Conservation (phyloP, 2,888 invertebrate species). For the Apotomis betuletana region DNA sequence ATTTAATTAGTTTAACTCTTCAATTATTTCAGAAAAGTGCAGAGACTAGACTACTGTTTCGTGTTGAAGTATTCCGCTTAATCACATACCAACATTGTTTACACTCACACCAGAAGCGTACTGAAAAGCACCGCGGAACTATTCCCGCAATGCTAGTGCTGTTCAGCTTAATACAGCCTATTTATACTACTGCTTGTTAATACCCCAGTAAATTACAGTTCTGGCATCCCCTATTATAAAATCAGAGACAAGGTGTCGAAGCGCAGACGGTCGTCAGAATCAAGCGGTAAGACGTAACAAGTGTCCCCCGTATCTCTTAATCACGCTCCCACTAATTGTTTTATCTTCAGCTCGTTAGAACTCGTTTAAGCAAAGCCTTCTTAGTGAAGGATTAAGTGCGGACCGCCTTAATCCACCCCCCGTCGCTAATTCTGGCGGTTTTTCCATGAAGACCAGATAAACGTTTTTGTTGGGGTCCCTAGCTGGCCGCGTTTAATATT, state of each 20-base stretch:
- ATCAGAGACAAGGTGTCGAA: conserved; percentile 54
- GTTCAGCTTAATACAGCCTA: no score
- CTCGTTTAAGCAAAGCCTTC: conserved; percentile 84
- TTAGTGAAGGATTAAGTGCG: conserved; percentile 84
- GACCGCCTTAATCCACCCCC: conserved; percentile 81
- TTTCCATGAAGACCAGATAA: conserved; percentile 81
- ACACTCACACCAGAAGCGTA: no score
- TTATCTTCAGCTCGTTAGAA: conserved; percentile 84
- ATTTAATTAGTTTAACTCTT: no score
- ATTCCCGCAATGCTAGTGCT: no score
- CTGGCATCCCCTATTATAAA: conserved; percentile 43
- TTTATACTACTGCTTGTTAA: no score
- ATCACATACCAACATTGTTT: no score
- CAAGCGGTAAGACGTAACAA: conserved; percentile 77
- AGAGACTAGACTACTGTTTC: no score
- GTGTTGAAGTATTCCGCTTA: no score
- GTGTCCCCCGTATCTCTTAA: conserved; percentile 82
- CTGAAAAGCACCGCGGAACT: no score
- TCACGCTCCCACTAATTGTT: conserved; percentile 82
- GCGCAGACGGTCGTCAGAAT: conserved; percentile 53
- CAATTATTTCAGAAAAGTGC: no score
- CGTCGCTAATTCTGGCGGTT: conserved; percentile 82
- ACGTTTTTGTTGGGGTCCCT: conserved; percentile 79
- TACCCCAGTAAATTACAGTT: no score
- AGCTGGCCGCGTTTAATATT: conserved; percentile 75